Evolutionary conservation across 2,888 invertebrate genomes (phyloP), one percentile per base, ranked within the genome.

Genomic region (Dynastes tityus): DNA sequence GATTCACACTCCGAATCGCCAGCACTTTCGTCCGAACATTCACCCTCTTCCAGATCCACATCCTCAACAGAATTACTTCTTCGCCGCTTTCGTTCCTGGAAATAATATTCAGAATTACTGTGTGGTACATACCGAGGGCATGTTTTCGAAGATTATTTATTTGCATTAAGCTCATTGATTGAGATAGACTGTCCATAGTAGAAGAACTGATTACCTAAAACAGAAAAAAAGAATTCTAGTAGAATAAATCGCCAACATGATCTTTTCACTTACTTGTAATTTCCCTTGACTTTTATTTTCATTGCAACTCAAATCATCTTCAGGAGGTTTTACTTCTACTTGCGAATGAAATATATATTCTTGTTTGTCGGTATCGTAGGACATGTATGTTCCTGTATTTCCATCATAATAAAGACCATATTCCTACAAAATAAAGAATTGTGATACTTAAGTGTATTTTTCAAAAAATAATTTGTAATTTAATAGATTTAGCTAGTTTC

Each of bases 391-490:
- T 2, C 95, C 95, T 45, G 94, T 94, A 82, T 94, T 93, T 5
- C 96, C 95, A 88, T 98, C 97, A 86, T 97, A 98, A 87, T 97
- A 97, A 40, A 98, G 90, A 1, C 95, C 95, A 84, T 94, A 92
- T 87, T 95, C 95, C 97, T 97, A 85, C 61, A 89, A 88, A 83
- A 81, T 81, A 79, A 27, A 2, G 1, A 29, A 51, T 27, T n/a
- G 13, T 37, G 16, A 29, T 27, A 61, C 3, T 16, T 55, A 8
- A 22, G 1, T 22, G 22, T 22, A 22, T 22, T 22, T 22, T 22
- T 22, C 0, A 22, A 22, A 22, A 22, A 22, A 55, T 55, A 16
- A 16, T 55, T 55, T 13, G 0, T 11, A 9, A 55, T 16, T 11
- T 1, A 22, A 22, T 22, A 22, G 22, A 4, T n/a, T 29, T 63